Evolutionary conservation across 2,797 vertebrate species (phyloP), one percentile per base, ranked within the genome.

Genomic region (Gallirallus australis): DNA sequence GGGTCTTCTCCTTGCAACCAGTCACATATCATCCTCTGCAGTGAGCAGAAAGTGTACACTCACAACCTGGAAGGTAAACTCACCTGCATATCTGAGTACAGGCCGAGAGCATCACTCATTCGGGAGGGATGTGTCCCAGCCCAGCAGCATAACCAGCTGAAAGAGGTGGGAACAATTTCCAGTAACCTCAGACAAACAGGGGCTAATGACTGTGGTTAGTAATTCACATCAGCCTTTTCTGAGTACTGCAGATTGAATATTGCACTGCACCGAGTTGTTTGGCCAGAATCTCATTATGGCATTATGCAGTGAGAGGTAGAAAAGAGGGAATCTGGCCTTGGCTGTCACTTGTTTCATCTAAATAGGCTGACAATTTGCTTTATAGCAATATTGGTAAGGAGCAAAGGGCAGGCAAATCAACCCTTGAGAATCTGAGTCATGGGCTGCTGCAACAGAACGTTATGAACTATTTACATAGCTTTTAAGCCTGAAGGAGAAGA

Each of bases 261-360:
- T 78, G 69, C 82, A 33, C 17, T 7, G 73, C 82, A 8, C 72
- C 17, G 83, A 93, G 59, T 19, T 15, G 42, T 64, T 77, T 53
- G 86, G 76, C 33, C 91, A 88, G 93, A 83, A 93, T 94, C 90
- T 90, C 84, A 83, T 93, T 93, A 89, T 2, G 37, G 47, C 70
- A 93, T 95, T 96, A 90, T 5, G 24, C 48, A 21, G 25, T n/a
- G 93, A 94, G 90, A 88, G 84, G 65, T 40, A 66, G 78, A 59
- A 88, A 92, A 91, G 89, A 91, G 91, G 63, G 35, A 57, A 65
- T 60, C 17, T 91, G 93, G 89, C 92, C 92, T 91, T 94, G 93
- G 39, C 57, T 84, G 37, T 50, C 21, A 21, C 72, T 90, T 53
- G 54, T 84, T 96, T 87, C 12, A 2, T 48, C 50, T 81, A 86